Evolutionary conservation across 1,140 invertebrate genomes (phyloP), one percentile per base, ranked within the genome.

Genomic region (Drosophila azteca): DNA sequence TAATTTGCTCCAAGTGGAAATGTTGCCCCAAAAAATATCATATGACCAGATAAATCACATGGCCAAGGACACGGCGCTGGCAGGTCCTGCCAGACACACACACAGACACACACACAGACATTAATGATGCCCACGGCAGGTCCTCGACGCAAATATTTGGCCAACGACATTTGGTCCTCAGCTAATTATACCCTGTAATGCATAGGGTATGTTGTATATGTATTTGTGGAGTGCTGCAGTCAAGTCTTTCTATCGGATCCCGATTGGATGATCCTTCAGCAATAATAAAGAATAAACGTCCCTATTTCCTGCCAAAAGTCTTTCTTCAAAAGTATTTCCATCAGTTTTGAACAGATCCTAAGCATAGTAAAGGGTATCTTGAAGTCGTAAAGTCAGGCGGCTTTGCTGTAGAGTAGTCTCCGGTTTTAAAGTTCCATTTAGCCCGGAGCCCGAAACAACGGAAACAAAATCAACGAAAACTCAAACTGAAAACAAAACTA

Each of bases 11-110:
- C 35, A 39, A 39, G 35, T 39, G 35, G 35, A 39, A 39, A 39
- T 13, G 35, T 11, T 13, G 15, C 51, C 64, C 31, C 31, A 6
- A 26, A 76, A 76, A 76, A 76, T 76, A 76, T 76, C 72, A 76
- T 62, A 61, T 76, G 73, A 76, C 73, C 73, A 68, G 52, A 76
- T 76, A 76, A 76, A 76, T 76, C 73, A 76, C 72, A 62, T 26
- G 71, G 61, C 71, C 70, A 75, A 74, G 70, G 68, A 73, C 69
- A 64, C 6, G 43, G 43, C 48, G 26, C 67, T 46, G 41, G n/a
- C 45, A 29, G 1, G 20, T 39, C 13, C 24, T 66, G 52, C 51
- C 60, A 52, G 35, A 11, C 26, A 43, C 39, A 57, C 24, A 4
- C 17, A 24, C 41, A 57, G 15, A 5, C 31, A 24, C 53, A 26